phyloP scores from a whole-genome alignment of 2,888 invertebrate genomes.

The Ephialtes manifestator region DNA sequence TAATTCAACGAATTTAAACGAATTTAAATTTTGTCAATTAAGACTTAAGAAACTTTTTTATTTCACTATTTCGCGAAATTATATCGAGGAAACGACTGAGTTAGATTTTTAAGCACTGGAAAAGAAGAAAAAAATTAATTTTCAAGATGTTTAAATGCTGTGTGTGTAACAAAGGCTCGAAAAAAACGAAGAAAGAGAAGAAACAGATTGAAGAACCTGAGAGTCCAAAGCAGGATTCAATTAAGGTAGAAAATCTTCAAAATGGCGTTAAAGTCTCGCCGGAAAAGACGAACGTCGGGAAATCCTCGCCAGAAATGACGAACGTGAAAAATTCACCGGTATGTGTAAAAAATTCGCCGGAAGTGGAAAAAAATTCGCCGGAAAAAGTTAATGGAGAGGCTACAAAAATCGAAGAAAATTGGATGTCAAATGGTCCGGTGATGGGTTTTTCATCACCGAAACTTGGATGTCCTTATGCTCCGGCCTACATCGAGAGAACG shows the following conservation, averaged over 20 bases:
- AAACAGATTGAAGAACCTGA: conserved; percentile 66
- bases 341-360: conserved; percentile 2
- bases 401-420: conserved; percentile 25
- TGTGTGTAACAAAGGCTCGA: conserved; percentile 79
- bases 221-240: conserved; percentile 5
- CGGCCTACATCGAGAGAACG: conserved; percentile 81
- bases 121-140: neutral
- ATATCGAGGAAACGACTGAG: conserved; percentile 19
- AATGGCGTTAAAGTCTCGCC: conserved; percentile 39
- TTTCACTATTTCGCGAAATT: conserved; percentile 4
- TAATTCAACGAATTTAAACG: conserved; percentile 13
- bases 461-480: conserved; percentile 73
- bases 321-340: conserved; percentile 16
- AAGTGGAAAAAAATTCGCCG: neutral
- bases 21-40: conserved; percentile 18
- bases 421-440: conserved; percentile 46
- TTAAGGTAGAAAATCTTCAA: conserved; percentile 32
- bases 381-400: conserved; percentile 15
- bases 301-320: neutral
- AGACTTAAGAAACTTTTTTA: neutral
- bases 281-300: conserved; percentile 29
- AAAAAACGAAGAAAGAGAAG: conserved; percentile 74
- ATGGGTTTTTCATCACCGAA: conserved; percentile 46
- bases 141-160: conserved; percentile 84
- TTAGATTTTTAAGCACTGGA: neutral